phyloP scores from a whole-genome alignment of 2,797 vertebrate genomes.

The Sebastes minor region DNA sequence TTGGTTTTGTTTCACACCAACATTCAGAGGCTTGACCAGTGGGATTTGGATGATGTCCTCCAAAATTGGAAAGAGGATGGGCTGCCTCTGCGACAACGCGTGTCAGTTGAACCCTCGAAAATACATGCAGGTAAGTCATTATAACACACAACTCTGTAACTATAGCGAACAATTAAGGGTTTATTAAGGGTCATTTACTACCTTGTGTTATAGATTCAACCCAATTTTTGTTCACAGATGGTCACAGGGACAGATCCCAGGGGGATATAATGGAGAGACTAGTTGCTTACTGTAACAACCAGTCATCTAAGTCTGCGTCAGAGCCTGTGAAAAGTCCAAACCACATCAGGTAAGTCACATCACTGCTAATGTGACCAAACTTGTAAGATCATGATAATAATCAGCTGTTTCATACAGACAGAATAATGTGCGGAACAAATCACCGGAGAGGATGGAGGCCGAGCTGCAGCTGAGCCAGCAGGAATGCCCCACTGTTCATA shows the following conservation, averaged over 20 bases:
- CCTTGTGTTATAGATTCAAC: background rate
- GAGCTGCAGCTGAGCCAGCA: constrained; percentile 19
- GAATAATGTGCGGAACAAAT: background rate
- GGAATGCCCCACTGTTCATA: constrained; percentile 57
- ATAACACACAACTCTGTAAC: background rate
- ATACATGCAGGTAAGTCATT: constrained; percentile 17
- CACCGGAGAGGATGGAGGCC: background rate
- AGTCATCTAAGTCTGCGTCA: constrained; percentile 42
- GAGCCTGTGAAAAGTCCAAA: constrained; percentile 12
- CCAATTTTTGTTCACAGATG: constrained; percentile 52
- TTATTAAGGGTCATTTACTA: background rate
- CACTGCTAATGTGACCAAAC: background rate
- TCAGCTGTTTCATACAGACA: constrained; percentile 18
- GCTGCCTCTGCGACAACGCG: background rate
- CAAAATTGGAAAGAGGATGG: constrained; percentile 60
- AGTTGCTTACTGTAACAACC: constrained; percentile 66
- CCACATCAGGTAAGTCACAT: constrained; percentile 18
- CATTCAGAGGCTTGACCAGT: constrained; percentile 76
- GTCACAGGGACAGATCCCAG: constrained; percentile 29
- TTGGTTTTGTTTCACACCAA: constrained; percentile 25
- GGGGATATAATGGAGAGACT: constrained; percentile 74
- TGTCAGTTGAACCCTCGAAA: background rate
- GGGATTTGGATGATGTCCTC: constrained; percentile 75
- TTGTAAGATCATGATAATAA: background rate
- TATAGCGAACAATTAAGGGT: background rate